Base-by-base conservation (phyloP, 1,140 invertebrate species). In the Drosophila navojoa region DNA sequence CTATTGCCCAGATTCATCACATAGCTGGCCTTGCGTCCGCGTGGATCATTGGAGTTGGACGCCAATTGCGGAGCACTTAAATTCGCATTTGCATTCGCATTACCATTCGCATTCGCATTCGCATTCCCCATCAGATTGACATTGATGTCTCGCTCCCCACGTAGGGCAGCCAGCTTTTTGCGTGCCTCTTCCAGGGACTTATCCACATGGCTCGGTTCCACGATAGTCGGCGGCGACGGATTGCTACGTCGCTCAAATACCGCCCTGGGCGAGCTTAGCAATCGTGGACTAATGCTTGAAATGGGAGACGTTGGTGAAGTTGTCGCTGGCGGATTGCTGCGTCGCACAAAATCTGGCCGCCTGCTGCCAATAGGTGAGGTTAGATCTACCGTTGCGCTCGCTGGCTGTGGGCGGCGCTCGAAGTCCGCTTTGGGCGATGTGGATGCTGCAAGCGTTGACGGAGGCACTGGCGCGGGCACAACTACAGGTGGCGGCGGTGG, bases 131-230 rank as follows among this genome's bases (percentile, higher is more conserved):
- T 32, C 32, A 9, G 32, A 32, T 9, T 32, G 5, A 9, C 32
- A 32, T 32, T 11, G 3, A 0, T 15, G 11, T 13, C 1, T 0
- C 32, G 4, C 2, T 27, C 42, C 19, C 16, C 50, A 3, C 63
- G 40, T 15, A 87, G 25, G 0, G 71, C 79, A 2, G 79, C 84
- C 13, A 86, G 40, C 25, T 86, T 86, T 16, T 81, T 86, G 29
- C 82, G 82, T 2, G 84, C 82, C 62, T 86, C 82, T 52, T 68
- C 49, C 13, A 87, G 54, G 4, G 67, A 55, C 4, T 29, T n/a
- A 13, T 44, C 42, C 42, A 16, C 42, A 5, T 44, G 2, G 42
- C n/a, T n/a, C 42, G 42, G n/a, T 16, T 44, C 35, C 11, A 7
- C 1, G 7, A 4, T n/a, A 2, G 40, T 13, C 3, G 16, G 58